Percentiles rank a stretch among this genome's conserved stretches.
Evolutionary conservation across 2,888 invertebrate species (phyloP).

Genomic region (Muschampia staudingeri): DNA sequence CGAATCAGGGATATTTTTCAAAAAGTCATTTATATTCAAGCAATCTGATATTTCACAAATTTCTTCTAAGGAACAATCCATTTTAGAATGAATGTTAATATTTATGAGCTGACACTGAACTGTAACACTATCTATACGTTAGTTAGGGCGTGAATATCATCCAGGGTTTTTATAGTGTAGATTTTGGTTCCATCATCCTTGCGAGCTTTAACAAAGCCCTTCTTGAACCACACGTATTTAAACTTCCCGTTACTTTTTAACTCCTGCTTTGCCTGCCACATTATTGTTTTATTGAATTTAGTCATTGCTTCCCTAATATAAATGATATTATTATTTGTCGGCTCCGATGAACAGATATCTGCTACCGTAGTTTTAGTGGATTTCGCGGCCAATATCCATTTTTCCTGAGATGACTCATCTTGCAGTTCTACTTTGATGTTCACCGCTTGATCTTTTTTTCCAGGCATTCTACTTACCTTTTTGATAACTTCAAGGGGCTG

Average conservation of each 20-base stretch:
- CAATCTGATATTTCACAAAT: constrained; percentile 20
- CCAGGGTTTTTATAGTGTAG: constrained; percentile 33
- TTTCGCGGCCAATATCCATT: constrained; percentile 47
- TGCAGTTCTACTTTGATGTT: constrained; percentile 21
- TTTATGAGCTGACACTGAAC: too few relatives aligned
- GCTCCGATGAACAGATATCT: constrained; percentile 27
- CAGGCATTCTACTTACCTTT: background rate
- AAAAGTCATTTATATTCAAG: constrained; percentile 27
- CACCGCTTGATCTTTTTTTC: constrained; percentile 6
- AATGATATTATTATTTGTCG: constrained; percentile 25
- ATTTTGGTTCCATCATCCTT: constrained; percentile 29
- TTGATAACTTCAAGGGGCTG: background rate
- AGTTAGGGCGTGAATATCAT: constrained; percentile 20
- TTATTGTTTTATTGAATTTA: constrained; percentile 31
- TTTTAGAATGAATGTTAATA: background rate
- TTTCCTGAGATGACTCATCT: constrained; percentile 34
- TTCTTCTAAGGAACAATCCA: constrained; percentile 27
- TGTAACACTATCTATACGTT: background rate
- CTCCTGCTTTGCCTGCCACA: constrained; percentile 50
- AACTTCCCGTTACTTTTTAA: constrained; percentile 37
- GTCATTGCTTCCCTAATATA: constrained; percentile 50
- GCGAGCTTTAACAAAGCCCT: constrained; percentile 41
- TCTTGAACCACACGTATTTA: constrained; percentile 53
- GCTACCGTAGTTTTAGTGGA: constrained; percentile 30
- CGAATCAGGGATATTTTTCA: background rate